A percentile compares a stretch with the other conserved stretches of the same genome.
Conservation (phyloP, 2,113 vertebrate species). For the Heptranchias perlo region DNA sequence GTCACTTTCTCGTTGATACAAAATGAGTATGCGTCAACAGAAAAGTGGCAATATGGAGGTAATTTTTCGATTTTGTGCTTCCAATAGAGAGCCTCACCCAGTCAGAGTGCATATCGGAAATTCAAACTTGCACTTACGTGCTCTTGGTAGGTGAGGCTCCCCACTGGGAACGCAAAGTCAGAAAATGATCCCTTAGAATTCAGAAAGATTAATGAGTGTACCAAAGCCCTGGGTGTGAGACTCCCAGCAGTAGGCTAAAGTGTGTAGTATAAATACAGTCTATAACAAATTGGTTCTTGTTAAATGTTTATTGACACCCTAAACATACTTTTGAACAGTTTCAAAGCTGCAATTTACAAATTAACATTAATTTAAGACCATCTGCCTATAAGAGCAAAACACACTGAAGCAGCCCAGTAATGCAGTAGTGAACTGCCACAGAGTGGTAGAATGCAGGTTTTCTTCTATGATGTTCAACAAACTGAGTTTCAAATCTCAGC, state of each 20-base stretch:
- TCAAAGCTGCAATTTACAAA: not conserved
- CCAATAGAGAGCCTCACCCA: not conserved
- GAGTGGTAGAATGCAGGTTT: not conserved
- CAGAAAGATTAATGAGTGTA: not conserved
- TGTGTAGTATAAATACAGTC: slow-evolving; percentile 18
- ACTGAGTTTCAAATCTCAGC: not conserved
- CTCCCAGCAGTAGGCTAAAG: not conserved
- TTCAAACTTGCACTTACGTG: not conserved
- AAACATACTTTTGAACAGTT: not conserved
- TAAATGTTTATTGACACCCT: slow-evolving; percentile 19
- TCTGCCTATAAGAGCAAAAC: not conserved
- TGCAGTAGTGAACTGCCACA: not conserved
- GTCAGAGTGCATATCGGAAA: not conserved
- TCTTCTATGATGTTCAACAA: not conserved
- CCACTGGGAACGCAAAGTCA: not conserved
- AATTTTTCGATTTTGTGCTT: not conserved
- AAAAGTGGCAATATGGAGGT: not conserved
- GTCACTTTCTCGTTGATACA: not conserved
- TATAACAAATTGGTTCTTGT: not conserved
- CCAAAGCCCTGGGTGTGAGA: not conserved
- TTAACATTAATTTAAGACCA: slow-evolving; percentile 8
- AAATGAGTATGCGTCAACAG: not conserved
- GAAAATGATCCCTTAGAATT: not conserved
- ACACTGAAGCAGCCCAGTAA: not conserved
- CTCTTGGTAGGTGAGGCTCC: not conserved